Base-by-base conservation (phyloP, 1,140 invertebrate genomes). In the Drosophila varians region DNA sequence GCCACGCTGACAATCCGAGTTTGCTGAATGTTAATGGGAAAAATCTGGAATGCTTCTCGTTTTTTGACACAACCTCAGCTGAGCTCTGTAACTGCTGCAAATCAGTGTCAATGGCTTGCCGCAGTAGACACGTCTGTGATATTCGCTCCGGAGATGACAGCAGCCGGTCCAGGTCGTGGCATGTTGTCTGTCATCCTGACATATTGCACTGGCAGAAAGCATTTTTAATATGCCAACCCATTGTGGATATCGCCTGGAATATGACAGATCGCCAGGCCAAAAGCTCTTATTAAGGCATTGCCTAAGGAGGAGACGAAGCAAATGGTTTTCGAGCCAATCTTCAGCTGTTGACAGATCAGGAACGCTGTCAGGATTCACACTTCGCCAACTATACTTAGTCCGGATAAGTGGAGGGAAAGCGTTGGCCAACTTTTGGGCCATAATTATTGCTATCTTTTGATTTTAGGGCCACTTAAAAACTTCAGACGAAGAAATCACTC, bases 101-200 rank as follows among this genome's bases (percentile, higher is more conserved):
- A 66, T 57, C 70, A 72, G 51, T 49, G 57, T 64, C 57, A 74
- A 74, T 64, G 38, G 51, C 12, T 51, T 28, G 38, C 56, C 51
- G 31, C 70, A 56, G 49, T 46, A 18, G 56, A 54, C 51, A 49
- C 19, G 43, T 49, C 34, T 58, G 31, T 48, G 49, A 26, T 31
- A 57, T 31, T 72, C 54, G 48, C 31, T 49, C 52, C 42, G 26
- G 28, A 45, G 46, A 51, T 70, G 65, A 70, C 68, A 70, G 49
- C 25, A 11, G 38, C 58, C 19, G 21, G 38, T 9, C 28, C 64
- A 36, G 56, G 11, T 47, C 42, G 25, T 72, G 69, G 43, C 71
- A 49, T 42, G 46, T 34, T 47, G 51, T 34, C 51, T 74, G 71
- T 74, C 57, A 65, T 26, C 38, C 21, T 51, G 52, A 34, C 69